phyloP scores from a whole-genome alignment of 2,797 vertebrate genomes.

The Bucorvus abyssinicus region DNA sequence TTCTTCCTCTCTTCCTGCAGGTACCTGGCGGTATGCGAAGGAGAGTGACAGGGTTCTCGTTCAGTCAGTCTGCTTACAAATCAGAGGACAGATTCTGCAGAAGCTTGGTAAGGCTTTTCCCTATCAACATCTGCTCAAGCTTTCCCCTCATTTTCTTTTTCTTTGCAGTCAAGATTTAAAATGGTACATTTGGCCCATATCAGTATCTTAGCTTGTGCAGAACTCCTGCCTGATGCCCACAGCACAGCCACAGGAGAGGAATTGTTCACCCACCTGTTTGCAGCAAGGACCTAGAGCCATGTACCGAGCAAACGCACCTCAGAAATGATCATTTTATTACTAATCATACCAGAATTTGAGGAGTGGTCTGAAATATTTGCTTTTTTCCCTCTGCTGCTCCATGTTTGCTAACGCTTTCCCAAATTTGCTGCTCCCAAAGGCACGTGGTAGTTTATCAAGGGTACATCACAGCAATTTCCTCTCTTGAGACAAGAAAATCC shows the following conservation, averaged over 20 bases:
- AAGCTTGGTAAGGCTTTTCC: slow-evolving; percentile 83
- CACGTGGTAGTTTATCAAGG: not conserved
- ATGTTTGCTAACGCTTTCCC: not conserved
- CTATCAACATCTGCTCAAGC: not conserved
- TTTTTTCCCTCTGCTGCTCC: not conserved
- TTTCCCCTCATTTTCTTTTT: not conserved
- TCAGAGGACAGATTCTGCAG: slow-evolving; percentile 91
- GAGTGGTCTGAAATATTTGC: not conserved
- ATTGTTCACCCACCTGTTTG: not conserved
- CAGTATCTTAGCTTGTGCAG: not conserved
- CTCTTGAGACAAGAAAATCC: not conserved
- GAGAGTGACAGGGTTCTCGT: slow-evolving; percentile 85
- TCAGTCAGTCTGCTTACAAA: slow-evolving; percentile 91
- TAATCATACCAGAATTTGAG: not conserved
- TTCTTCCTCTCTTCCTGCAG: slow-evolving; percentile 68
- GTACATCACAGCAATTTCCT: not conserved
- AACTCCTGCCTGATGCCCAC: not conserved
- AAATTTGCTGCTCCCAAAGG: not conserved
- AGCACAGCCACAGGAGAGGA: not conserved
- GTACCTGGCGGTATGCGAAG: slow-evolving; percentile 85
- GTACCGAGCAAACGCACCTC: not conserved
- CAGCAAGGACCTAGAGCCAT: not conserved
- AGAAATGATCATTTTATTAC: not conserved
- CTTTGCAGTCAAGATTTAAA: not conserved
- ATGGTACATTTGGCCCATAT: rapidly evolving